Base-by-base conservation (phyloP, 2,888 invertebrate genomes). In the Drosophila mettleri region DNA sequence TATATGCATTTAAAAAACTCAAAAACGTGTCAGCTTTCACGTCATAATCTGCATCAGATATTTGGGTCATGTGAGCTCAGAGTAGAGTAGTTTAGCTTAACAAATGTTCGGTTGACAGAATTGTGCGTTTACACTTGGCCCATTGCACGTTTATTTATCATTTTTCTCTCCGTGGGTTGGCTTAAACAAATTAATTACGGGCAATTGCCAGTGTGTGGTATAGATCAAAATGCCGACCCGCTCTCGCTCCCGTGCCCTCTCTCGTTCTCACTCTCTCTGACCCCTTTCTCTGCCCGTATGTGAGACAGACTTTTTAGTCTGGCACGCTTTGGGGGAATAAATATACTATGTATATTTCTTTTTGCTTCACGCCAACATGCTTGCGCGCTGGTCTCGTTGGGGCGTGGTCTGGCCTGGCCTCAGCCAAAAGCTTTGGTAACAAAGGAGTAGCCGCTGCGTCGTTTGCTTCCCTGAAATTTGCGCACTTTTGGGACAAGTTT, bases 341-440 rank as follows among this genome's bases (percentile, higher is more conserved):
- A 31, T 16, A 24, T 27, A 10, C n/a, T 38, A 6, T 41, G 8
- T 18, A 22, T 36, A 16, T 9, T 7, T 57, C 41, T 39, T 38
- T 45, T 51, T 38, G 48, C 68, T 62, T 58, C 22, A 52, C 58
- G 45, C 51, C 59, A 70, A 53, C 70, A 49, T 66, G 70, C 59
- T 64, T 53, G 69, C 43, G 41, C n/a, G 43, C 8, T 39, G 54
- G 73, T 65, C 77, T 72, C 78, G 22, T 8, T 45, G 65, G 80
- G 80, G 80, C 74, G 78, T 66, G 38, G 68, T 27, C 67, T 65
- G 78, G 68, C 31, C 67, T 65, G 78, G 74, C 68, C 74, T 76
- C 53, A 57, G 62, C 68, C 46, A 46, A 57, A 65, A 31, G 63
- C 63, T 63, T 62, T 39, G 49, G 60, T 51, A 39, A 49, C 39